phyloP scores from a whole-genome alignment of 2,888 invertebrate genomes.

The Lomographa bimaculata region DNA sequence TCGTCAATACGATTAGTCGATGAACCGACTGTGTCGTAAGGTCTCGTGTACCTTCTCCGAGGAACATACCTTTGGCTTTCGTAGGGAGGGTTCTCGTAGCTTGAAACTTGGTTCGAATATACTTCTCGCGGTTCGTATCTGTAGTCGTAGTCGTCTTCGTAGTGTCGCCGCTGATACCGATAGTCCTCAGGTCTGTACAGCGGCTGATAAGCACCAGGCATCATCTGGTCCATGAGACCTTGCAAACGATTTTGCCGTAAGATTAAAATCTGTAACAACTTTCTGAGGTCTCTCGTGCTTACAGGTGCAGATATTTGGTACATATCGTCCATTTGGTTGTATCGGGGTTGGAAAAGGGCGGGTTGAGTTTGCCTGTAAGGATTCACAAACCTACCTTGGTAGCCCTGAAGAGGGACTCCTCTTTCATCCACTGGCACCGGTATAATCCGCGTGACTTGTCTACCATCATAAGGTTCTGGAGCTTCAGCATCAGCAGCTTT shows the following conservation, averaged over 20 bases:
- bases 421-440: constrained; percentile 74
- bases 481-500: constrained; percentile 61
- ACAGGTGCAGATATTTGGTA: constrained; percentile 87
- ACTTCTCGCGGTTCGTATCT: constrained; percentile 67
- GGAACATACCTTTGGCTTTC: constrained; percentile 77
- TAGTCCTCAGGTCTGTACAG: constrained; percentile 59
- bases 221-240: constrained; percentile 77
- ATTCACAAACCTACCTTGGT: constrained; percentile 65
- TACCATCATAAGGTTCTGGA: constrained; percentile 61
- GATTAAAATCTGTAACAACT: constrained; percentile 86
- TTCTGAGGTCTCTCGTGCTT: constrained; percentile 88
- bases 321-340: constrained; percentile 79
- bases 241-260: constrained; percentile 85
- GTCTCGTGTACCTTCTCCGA: constrained; percentile 63
- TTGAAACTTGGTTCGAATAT: constrained; percentile 59
- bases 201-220: constrained; percentile 60
- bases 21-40: constrained; percentile 68
- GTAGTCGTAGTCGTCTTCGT: constrained; percentile 59
- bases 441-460: constrained; percentile 70
- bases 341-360: constrained; percentile 55
- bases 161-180: constrained; percentile 68
- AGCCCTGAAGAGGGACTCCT: constrained; percentile 70
- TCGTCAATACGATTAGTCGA: constrained; percentile 75
- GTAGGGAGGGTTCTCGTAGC: constrained; percentile 65
- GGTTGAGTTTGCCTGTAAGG: constrained; percentile 56